Conservation (phyloP, 2,888 invertebrate genomes). For the Vesta saturnalis region DNA sequence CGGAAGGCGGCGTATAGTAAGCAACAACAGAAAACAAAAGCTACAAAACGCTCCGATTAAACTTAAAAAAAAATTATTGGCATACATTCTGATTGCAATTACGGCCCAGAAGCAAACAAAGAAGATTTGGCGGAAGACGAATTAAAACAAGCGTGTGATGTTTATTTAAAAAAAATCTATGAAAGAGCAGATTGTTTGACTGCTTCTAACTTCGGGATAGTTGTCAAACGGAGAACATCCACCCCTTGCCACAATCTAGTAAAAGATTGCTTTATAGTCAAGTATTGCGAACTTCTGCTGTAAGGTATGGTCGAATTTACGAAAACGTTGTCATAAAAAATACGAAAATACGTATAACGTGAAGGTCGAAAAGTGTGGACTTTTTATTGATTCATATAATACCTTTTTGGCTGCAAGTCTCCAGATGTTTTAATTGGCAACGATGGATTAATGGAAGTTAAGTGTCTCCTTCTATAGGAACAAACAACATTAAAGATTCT, state of each 20-base stretch:
- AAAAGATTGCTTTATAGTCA: not conserved
- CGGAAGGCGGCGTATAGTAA: not conserved
- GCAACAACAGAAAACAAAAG: not conserved
- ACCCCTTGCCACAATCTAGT: no score
- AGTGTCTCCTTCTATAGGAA: no score
- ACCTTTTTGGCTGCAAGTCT: not conserved
- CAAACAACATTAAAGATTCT: not conserved
- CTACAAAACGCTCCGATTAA: constrained; percentile 1
- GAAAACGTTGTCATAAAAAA: not conserved
- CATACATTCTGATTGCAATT: not conserved
- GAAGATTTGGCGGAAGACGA: not conserved
- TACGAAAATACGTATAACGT: not conserved
- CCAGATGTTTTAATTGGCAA: constrained; percentile 2
- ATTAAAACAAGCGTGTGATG: constrained; percentile 1
- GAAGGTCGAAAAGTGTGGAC: not conserved
- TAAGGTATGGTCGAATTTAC: no score
- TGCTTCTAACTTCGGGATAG: no score
- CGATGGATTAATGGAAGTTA: not conserved
- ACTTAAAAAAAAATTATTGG: not conserved
- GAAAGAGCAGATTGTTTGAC: no score
- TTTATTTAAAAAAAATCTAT: constrained; percentile 2
- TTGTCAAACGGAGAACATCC: no score
- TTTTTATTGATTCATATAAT: not conserved
- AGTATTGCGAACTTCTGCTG: not conserved
- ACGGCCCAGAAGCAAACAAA: not conserved